These are phyloP conservation scores for Acanthiza pusilla DNA, from an alignment of 2,797 vertebrate genomes.

Conservation along the genomic window DNA sequence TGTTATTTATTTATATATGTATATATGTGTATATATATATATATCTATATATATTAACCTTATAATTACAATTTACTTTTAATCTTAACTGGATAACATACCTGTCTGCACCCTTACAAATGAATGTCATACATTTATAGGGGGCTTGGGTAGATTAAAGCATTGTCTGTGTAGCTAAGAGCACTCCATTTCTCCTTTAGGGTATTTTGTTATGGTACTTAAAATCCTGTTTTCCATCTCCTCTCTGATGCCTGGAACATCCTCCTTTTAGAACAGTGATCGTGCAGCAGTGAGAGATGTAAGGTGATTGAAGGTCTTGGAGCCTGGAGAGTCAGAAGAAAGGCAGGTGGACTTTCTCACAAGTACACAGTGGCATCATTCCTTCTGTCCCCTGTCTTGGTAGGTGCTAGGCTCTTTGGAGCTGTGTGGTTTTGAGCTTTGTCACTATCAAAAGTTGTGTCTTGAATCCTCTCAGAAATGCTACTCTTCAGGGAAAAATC, in stretches of 20 bases:
- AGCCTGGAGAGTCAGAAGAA: neutral
- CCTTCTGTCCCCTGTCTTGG: neutral
- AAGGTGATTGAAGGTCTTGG: neutral
- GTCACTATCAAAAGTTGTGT: neutral
- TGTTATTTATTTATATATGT: neutral
- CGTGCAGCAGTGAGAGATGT: neutral
- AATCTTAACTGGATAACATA: neutral
- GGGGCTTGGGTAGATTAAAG: neutral
- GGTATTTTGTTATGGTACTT: neutral
- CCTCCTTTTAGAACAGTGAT: neutral
- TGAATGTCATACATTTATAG: neutral
- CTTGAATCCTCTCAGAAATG: neutral
- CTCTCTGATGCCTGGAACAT: neutral
- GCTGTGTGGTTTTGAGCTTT: neutral
- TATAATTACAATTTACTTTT: neutral
- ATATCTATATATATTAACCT: neutral
- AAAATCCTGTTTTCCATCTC: neutral
- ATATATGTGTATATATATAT: neutral
- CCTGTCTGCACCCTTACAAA: neutral
- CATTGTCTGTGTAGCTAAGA: neutral
- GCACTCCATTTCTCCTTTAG: neutral
- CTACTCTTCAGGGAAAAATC: neutral
- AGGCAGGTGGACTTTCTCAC: neutral
- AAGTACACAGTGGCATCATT: neutral
- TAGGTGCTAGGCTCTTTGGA: neutral